phyloP scores from a whole-genome alignment of 1,140 invertebrate genomes.

The Ladona fulva region DNA sequence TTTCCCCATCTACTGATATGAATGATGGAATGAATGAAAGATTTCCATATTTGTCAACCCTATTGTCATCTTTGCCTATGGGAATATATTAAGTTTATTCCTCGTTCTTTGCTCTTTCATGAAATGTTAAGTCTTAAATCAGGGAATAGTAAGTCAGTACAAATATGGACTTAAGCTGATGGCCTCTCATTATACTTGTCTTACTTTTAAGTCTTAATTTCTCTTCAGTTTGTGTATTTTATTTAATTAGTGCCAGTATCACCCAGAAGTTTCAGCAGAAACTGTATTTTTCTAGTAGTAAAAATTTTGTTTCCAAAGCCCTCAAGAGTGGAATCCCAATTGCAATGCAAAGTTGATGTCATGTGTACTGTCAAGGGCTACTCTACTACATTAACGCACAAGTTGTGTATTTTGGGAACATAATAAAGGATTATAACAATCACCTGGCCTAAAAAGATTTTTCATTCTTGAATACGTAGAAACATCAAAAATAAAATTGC shows the following conservation, averaged over 20 bases:
- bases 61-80: not conserved
- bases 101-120: not conserved
- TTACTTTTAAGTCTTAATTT: not conserved
- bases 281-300: not conserved
- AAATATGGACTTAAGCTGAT: not conserved
- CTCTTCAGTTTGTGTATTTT: not conserved
- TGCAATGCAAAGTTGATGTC: not conserved
- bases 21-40: not conserved
- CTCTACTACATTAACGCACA: not conserved
- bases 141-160: slow-evolving; percentile 4
- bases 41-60: not conserved
- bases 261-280: not conserved
- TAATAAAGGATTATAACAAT: not conserved
- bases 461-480: not conserved
- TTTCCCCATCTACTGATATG: not conserved
- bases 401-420: slow-evolving; percentile 9
- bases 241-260: not conserved
- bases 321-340: not conserved
- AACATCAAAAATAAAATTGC: not conserved
- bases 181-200: not conserved
- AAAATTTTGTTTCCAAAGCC: not conserved
- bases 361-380: not conserved
- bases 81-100: not conserved
- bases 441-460: not conserved
- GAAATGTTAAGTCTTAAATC: not conserved